Conservation (phyloP, 2,113 vertebrate genomes). For the Ancistrus triradiatus region DNA sequence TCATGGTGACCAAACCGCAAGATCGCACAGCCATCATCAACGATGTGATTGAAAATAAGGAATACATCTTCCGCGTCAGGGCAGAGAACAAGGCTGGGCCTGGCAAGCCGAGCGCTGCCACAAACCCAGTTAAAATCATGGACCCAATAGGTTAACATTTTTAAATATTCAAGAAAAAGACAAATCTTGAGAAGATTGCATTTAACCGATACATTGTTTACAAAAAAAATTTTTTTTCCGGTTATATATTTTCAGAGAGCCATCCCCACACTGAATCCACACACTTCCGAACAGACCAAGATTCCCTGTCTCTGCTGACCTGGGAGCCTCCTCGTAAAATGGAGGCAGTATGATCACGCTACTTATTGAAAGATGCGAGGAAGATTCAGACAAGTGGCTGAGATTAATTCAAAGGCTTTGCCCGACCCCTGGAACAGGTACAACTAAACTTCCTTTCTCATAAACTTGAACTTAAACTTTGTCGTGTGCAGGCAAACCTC, state of each 20-base stretch:
- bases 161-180: neutral
- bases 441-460: too few relatives aligned
- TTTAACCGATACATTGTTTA: too few relatives aligned
- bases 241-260: conserved; percentile 71
- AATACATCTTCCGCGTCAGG: conserved; percentile 95
- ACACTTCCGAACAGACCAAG: conserved; percentile 85
- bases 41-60: conserved; percentile 97
- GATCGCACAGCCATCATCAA: conserved; percentile 83
- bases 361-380: conserved; percentile 85
- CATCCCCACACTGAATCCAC: conserved; percentile 87
- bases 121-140: conserved; percentile 87
- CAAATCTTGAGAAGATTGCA: neutral
- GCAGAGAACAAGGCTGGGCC: conserved; percentile 92
- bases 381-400: conserved; percentile 87
- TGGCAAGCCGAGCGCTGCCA: conserved; percentile 90
- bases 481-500: too few relatives aligned
- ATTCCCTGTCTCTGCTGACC: conserved; percentile 83
- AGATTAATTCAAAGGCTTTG: conserved; percentile 87
- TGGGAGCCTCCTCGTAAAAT: conserved; percentile 90
- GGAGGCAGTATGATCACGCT: conserved; percentile 89
- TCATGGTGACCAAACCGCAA: conserved; percentile 78
- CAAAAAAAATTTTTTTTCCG: neutral
- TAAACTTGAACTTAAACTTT: too few relatives aligned
- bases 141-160: conserved; percentile 85
- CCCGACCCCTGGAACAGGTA: conserved; percentile 88